Base-by-base conservation (phyloP, 2,113 vertebrate genomes). In the Guaruba guarouba region DNA sequence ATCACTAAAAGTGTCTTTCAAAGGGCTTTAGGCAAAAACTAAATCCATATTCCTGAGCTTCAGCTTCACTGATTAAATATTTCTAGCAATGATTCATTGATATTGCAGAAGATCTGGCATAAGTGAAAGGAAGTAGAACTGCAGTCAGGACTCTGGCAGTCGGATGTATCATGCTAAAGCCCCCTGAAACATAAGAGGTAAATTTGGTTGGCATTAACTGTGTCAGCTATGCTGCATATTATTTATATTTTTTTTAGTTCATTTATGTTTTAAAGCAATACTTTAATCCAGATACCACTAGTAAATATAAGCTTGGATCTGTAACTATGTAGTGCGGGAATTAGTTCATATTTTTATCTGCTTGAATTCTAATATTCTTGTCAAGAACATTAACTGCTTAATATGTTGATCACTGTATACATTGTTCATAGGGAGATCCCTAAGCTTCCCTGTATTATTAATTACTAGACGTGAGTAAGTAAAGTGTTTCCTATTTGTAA, bases 111-210 rank as follows among this genome's bases (percentile, higher is more conserved):
- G 46, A 67, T 49, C 29, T 44, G 37, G 14, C 27, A 4, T 17
- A 48, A 86, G 37, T 44, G 54, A 59, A 76, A 62, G 41, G 63
- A 86, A 62, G 19, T 10, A 27, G 29, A 87, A 74, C 11, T 81
- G 41, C 29, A 37, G 41, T 33, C 2, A 23, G 68, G 20, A 39
- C 33, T 69, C 28, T 44, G 80, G 37, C 44, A 57, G 78, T 77
- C 2, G 0, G 0, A 0, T 54, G 35, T 61, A 66, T 52, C 1
- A 0, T 13, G 31, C 74, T 39, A 70, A 46, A 55, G 33, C 1
- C 9, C 24, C 7, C 31, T 82, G 81, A 69, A 78, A 79, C 3
- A 2, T 7, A 55, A 14, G 39, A 66, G 35, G 28, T 61, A 29
- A 33, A 81, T 81, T 69, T 75, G 39, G 17, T 39, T 88, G 41